Conservation (phyloP, 1,140 invertebrate genomes). For the Adelges cooleyi region DNA sequence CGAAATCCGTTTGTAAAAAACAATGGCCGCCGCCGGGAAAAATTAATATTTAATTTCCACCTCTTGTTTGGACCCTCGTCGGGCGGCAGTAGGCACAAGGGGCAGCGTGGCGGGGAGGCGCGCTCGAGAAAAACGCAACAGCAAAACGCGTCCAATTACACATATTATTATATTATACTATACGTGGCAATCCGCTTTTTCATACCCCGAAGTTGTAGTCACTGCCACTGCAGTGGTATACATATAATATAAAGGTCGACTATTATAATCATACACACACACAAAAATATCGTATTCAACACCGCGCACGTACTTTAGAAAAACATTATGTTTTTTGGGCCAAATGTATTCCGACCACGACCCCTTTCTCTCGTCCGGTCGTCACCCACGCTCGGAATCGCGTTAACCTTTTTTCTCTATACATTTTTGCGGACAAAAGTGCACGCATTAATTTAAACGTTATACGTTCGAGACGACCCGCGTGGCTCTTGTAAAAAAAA, state of each 20-base stretch:
- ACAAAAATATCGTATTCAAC: slow-evolving; percentile 11
- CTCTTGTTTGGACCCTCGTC: neutral
- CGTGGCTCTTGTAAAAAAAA: too few relatives aligned
- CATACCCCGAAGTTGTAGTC: neutral
- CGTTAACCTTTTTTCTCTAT: neutral
- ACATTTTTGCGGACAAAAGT: neutral
- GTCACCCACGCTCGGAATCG: neutral
- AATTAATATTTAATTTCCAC: slow-evolving; percentile 27
- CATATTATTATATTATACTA: neutral
- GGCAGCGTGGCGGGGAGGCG: too few relatives aligned
- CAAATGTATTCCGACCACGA: slow-evolving; percentile 19
- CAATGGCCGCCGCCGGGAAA: slow-evolving; percentile 5
- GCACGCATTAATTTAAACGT: neutral
- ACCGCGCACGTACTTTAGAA: neutral
- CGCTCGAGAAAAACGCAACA: slow-evolving; percentile 5
- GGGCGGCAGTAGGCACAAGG: too few relatives aligned
- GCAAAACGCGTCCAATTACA: slow-evolving; percentile 21
- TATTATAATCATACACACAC: neutral
- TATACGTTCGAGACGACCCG: neutral
- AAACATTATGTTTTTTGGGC: slow-evolving; percentile 12
- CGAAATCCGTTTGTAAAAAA: slow-evolving; percentile 15
- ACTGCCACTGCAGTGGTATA: too few relatives aligned
- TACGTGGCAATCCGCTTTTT: slow-evolving; percentile 4
- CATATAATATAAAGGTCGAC: too few relatives aligned
- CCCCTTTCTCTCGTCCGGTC: too few relatives aligned